Evolutionary conservation across 2,113 vertebrate species (phyloP).

Genomic region (Myxocyprinus asiaticus): DNA sequence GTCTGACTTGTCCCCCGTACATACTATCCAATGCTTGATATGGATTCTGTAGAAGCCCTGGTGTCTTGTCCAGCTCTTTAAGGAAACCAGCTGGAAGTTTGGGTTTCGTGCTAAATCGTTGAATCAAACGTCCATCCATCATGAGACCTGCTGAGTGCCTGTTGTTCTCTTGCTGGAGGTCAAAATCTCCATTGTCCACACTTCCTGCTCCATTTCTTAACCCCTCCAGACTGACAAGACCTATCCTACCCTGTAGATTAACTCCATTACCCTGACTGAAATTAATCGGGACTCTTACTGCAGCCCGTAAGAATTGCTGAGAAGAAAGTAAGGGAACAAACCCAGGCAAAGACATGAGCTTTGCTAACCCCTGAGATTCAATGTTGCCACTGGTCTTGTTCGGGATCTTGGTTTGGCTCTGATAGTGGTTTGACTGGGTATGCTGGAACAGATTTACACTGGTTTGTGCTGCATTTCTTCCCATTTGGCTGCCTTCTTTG

Average conservation of each 20-base stretch:
- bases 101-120: conserved; percentile 38
- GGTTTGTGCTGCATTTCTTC: conserved; percentile 36
- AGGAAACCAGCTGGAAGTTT: conserved; percentile 43
- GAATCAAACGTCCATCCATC: conserved; percentile 41
- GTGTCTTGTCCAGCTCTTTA: conserved; percentile 50
- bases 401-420: conserved; percentile 52
- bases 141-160: conserved; percentile 43
- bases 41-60: conserved; percentile 49
- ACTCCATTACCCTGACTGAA: conserved; percentile 39
- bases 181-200: conserved; percentile 32
- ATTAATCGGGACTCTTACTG: conserved; percentile 31
- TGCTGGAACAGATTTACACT: conserved; percentile 56
- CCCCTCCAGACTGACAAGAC: conserved; percentile 42
- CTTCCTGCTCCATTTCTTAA: conserved; percentile 44
- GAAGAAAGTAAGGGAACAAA: conserved; percentile 40
- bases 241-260: conserved; percentile 22
- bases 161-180: conserved; percentile 61
- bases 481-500: conserved; percentile 53
- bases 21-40: conserved; percentile 51
- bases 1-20: conserved; percentile 48
- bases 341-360: conserved; percentile 46
- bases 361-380: conserved; percentile 34
- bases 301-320: conserved; percentile 47
- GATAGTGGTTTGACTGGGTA: conserved; percentile 53
- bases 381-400: conserved; percentile 11